These are phyloP conservation scores for Drosophila paracracens DNA, from an alignment of 2,888 invertebrate genomes.

Conservation along the genomic window DNA sequence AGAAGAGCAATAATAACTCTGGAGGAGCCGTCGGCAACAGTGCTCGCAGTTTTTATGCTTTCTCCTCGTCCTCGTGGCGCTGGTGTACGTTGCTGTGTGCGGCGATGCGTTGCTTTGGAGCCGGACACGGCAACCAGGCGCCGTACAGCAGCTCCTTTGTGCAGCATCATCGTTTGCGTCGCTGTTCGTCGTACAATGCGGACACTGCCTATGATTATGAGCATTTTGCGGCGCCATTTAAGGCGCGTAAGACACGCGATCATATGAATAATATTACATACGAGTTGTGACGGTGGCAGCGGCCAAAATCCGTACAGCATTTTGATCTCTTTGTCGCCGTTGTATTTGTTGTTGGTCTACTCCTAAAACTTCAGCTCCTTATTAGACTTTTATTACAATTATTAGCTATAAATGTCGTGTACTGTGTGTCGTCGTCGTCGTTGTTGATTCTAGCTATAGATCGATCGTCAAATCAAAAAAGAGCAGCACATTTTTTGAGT, in stretches of 20 bases:
- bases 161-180: conserved; percentile 78
- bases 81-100: conserved; percentile 84
- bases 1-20: conserved; percentile 44
- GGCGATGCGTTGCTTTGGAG: conserved; percentile 85
- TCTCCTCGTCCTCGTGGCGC: conserved; percentile 84
- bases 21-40: conserved; percentile 15
- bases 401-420: conserved; percentile 69
- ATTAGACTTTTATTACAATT: conserved; percentile 74
- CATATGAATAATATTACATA: conserved; percentile 84
- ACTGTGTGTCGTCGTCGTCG: conserved; percentile 61
- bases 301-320: conserved; percentile 49
- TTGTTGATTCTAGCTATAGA: conserved; percentile 53
- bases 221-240: conserved; percentile 83
- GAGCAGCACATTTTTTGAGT: conserved; percentile 73
- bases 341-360: conserved; percentile 58
- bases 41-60: conserved; percentile 80
- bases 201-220: conserved; percentile 80
- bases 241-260: conserved; percentile 83
- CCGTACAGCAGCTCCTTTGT: conserved; percentile 81
- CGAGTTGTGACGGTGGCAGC: conserved; percentile 84
- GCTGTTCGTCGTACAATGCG: conserved; percentile 80
- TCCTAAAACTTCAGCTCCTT: conserved; percentile 60
- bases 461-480: conserved; percentile 55
- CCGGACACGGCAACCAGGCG: conserved; percentile 71
- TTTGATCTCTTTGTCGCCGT: conserved; percentile 76